Evolutionary conservation across 1,140 invertebrate species (phyloP).

Genomic region (Caenorhabditis latens): DNA sequence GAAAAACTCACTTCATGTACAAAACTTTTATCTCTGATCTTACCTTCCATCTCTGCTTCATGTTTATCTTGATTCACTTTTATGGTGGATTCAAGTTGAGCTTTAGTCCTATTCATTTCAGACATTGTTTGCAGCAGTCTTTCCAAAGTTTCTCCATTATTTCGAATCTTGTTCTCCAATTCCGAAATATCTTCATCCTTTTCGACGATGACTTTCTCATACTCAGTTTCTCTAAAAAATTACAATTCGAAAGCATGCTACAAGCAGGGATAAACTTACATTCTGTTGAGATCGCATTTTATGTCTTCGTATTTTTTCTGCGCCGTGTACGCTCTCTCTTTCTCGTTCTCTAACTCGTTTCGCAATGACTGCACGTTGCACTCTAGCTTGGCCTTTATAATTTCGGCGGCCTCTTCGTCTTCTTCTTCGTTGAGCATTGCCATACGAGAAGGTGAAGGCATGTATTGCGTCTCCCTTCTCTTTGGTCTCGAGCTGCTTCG

Average conservation of each 20-base stretch:
- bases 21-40: neutral
- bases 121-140: neutral
- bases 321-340: too few relatives aligned
- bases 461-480: conserved; percentile 9
- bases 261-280: too few relatives aligned
- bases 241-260: too few relatives aligned
- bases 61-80: neutral
- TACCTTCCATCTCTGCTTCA: neutral
- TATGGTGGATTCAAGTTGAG: neutral
- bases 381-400: neutral
- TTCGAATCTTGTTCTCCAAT: too few relatives aligned
- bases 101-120: neutral
- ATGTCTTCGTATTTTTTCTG: too few relatives aligned
- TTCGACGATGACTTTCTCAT: too few relatives aligned
- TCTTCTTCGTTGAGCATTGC: neutral
- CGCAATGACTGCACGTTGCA: neutral
- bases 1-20: neutral
- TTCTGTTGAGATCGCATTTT: too few relatives aligned
- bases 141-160: neutral
- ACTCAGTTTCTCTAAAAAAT: too few relatives aligned
- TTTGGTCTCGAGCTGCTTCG: conserved; percentile 8
- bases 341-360: too few relatives aligned
- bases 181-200: too few relatives aligned
- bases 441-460: neutral
- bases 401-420: neutral